Percentiles rank a stretch among this genome's conserved stretches.
Evolutionary conservation across 2,113 vertebrate species (phyloP).

Genomic region (Sigmodon hispidus): DNA sequence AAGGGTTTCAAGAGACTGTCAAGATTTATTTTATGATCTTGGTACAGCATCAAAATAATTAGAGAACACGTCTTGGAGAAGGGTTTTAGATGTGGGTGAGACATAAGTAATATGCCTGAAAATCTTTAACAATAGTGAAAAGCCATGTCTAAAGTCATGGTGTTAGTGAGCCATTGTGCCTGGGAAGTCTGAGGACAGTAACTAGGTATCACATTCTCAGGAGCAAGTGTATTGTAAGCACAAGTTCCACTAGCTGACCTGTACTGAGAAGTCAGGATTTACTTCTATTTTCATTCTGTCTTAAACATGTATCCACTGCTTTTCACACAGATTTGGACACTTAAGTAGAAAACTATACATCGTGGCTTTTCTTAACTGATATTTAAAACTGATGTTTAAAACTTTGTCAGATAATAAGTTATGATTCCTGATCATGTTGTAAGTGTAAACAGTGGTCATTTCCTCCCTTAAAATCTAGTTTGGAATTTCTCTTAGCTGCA

Average conservation of each 20-base stretch:
- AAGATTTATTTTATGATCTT: background rate
- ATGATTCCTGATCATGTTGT: background rate
- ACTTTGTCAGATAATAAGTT: slow-evolving; percentile 9
- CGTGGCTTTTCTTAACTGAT: background rate
- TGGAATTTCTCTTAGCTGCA: background rate
- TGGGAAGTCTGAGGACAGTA: background rate
- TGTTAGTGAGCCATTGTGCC: background rate
- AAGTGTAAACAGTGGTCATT: background rate
- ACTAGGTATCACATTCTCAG: background rate
- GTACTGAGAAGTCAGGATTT: background rate
- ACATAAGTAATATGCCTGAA: background rate
- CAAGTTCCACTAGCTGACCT: background rate
- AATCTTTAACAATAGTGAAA: background rate
- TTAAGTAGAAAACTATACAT: background rate
- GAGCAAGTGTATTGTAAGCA: background rate
- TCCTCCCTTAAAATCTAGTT: slow-evolving; percentile 10
- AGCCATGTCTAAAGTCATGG: background rate
- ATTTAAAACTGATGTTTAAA: background rate
- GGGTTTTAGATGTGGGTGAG: background rate
- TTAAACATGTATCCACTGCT: background rate
- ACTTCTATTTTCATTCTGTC: background rate
- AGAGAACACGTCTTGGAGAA: background rate
- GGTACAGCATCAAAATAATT: background rate
- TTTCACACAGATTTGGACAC: background rate
- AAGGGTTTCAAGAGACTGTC: background rate